Evolutionary conservation across 1,140 invertebrate genomes (phyloP).

Genomic region (Andricus grossulariae): DNA sequence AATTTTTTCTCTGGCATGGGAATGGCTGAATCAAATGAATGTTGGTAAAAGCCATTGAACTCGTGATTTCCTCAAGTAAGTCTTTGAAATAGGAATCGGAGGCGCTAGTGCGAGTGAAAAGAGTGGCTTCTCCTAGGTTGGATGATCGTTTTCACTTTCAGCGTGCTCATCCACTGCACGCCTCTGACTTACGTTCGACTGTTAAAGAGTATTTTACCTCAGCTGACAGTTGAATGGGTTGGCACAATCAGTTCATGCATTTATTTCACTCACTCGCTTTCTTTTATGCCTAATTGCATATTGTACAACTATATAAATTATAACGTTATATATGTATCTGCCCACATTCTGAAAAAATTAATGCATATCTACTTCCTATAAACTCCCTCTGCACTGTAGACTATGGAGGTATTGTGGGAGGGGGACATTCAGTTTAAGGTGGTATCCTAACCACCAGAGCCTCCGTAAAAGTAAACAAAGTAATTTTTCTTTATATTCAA

Average conservation of each 20-base stretch:
- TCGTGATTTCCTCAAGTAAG: constrained; percentile 18
- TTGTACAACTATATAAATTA: constrained; percentile 40
- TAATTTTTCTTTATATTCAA: too few relatives aligned
- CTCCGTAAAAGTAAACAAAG: too few relatives aligned
- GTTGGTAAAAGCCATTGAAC: not conserved
- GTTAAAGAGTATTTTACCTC: not conserved
- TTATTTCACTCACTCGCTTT: constrained; percentile 42
- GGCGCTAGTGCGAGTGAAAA: constrained; percentile 18
- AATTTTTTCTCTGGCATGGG: too few relatives aligned
- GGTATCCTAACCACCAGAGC: too few relatives aligned
- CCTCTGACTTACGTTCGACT: constrained; percentile 2
- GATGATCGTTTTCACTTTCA: constrained; percentile 28
- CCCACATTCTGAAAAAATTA: not conserved
- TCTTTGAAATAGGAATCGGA: not conserved
- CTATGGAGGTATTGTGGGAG: too few relatives aligned
- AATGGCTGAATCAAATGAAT: not conserved
- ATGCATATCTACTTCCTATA: not conserved
- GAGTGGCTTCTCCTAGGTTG: constrained; percentile 17
- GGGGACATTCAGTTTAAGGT: too few relatives aligned
- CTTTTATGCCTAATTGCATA: constrained; percentile 46
- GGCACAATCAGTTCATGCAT: constrained; percentile 39
- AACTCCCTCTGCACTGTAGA: too few relatives aligned
- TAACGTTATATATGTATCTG: not conserved
- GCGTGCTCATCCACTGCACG: constrained; percentile 18
- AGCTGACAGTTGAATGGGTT: constrained; percentile 26